Base-by-base conservation (phyloP, 2,797 vertebrate genomes). In the Nothura maculosa region DNA sequence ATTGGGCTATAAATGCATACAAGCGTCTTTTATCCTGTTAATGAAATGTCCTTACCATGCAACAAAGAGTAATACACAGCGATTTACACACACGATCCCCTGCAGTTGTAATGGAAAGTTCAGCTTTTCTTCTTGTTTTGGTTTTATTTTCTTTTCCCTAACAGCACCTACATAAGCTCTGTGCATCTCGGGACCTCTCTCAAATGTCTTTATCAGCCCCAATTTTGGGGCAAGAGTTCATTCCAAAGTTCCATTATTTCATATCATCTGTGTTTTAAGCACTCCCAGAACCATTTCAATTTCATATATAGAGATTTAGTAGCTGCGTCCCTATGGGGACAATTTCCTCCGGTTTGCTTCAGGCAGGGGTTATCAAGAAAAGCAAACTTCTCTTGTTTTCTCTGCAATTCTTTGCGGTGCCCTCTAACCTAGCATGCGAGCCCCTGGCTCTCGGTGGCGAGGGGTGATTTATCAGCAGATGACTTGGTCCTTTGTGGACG, bases 1-100 rank as follows among this genome's bases (percentile, higher is more conserved):
- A 95, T 92, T 80, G 92, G 90, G 52, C 80, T 93, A 82, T 92
- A 63, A 93, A 83, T 0, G 1, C 86, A 75, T 66, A 82, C 90
- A 93, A 94, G 30, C 42, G 89, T 88, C 89, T 95, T 97, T 96
- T 85, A 94, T 97, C 95, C 91, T 94, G 87, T 94, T 96, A 96
- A 93, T 95, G 94, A 93, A 96, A 91, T 84, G 83, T 94, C 80
- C 84, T 92, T 96, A 93, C 94, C 58, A 38, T 18, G 54, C 93
- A 90, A 79, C 94, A 95, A 95, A 95, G 89, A 93, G 80, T 95
- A 96, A 93, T 91, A 91, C 81, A 54, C 85, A 93, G 92, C 89
- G 93, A 92, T 95, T 93, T 92, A 94, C 78, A 87, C 76, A 74
- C 60, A 55, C 67, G 85, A 30, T 92, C 83, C 91, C 95, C 94